These are phyloP conservation scores for Styela clava DNA, from an alignment of 23 tunicate genomes.

Conservation along the genomic window DNA sequence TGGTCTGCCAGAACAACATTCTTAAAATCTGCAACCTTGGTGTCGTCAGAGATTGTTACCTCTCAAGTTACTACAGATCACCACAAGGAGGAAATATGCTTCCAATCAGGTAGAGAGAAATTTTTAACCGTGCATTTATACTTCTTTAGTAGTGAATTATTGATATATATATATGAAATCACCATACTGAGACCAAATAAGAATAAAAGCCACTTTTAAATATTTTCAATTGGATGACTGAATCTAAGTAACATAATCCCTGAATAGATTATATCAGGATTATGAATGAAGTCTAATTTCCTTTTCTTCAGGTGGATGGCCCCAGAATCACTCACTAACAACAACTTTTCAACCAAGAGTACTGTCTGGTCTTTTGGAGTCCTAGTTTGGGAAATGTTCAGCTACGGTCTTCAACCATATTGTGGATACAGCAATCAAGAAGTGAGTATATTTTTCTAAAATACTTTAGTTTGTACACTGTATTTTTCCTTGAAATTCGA, in stretches of 20 bases:
- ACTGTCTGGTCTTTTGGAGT: constrained; percentile 97
- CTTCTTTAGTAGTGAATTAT: neutral
- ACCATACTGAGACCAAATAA: too few relatives aligned
- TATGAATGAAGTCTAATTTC: too few relatives aligned
- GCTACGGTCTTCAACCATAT: constrained; percentile 90
- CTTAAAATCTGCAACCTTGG: constrained; percentile 80
- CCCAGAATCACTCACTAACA: constrained; percentile 68
- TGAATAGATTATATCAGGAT: too few relatives aligned
- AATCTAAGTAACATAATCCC: too few relatives aligned
- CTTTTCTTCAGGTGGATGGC: constrained; percentile 99
- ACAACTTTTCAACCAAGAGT: constrained; percentile 69
- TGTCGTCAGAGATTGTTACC: constrained; percentile 84
- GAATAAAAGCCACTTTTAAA: too few relatives aligned
- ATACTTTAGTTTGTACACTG: too few relatives aligned
- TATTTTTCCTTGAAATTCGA: too few relatives aligned
- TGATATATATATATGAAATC: too few relatives aligned
- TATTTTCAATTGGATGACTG: too few relatives aligned
- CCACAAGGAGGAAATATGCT: constrained; percentile 96
- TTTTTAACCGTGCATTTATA: too few relatives aligned
- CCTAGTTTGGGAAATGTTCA: constrained; percentile 85
- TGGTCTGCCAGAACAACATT: constrained; percentile 77
- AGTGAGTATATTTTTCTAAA: constrained; percentile 19
- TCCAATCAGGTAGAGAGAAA: constrained; percentile 79
- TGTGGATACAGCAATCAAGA: constrained; percentile 98
- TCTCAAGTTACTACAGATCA: constrained; percentile 75